phyloP scores from a whole-genome alignment of 2,797 vertebrate species.

The Myotis daubentonii region DNA sequence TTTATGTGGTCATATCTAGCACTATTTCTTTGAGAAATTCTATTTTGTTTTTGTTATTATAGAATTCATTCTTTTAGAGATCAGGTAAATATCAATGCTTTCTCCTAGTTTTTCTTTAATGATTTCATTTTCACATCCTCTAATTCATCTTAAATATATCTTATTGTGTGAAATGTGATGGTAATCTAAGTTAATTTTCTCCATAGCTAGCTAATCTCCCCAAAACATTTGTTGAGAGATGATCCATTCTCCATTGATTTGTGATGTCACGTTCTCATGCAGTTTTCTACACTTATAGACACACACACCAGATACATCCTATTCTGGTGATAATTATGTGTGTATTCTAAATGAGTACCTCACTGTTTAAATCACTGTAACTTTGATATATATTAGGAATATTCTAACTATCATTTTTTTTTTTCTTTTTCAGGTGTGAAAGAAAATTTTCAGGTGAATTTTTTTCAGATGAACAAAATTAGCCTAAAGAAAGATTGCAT shows the following conservation, averaged over 20 bases:
- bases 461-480: background rate
- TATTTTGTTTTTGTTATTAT: conserved; percentile 16
- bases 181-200: conserved; percentile 14
- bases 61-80: conserved; percentile 19
- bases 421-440: background rate
- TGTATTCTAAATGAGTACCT: background rate
- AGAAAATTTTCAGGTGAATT: background rate
- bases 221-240: background rate
- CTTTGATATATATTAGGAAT: background rate
- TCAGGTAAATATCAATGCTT: background rate
- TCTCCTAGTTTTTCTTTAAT: background rate
- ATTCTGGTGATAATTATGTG: background rate
- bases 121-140: background rate
- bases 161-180: conserved; percentile 17
- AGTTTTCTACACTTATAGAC: background rate
- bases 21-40: conserved; percentile 19
- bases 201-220: background rate
- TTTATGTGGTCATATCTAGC: background rate
- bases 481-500: background rate
- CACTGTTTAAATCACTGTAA: background rate
- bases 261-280: background rate
- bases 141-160: conserved; percentile 38
- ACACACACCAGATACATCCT: background rate
- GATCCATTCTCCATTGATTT: background rate
- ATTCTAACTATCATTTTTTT: background rate